A percentile compares a stretch with the other conserved stretches of the same genome.
These are phyloP conservation scores for Silvanus unidentatus DNA, from an alignment of 2,888 invertebrate genomes.

Conservation along the genomic window DNA sequence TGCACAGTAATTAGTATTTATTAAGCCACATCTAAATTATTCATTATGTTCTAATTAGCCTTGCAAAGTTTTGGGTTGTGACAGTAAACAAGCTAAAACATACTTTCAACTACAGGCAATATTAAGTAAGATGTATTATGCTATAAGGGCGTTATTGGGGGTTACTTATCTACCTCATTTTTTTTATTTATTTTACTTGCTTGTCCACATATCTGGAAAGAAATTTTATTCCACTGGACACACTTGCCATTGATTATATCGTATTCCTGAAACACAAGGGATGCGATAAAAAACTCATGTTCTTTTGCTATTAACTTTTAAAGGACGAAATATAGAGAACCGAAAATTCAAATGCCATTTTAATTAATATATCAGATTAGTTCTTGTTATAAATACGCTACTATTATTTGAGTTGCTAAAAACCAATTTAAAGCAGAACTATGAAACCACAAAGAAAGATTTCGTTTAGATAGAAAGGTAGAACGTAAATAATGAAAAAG, in stretches of 20 bases:
- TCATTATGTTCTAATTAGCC: conserved; percentile 40
- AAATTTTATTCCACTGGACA: no score
- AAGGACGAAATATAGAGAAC: no score
- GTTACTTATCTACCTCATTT: conserved; percentile 15
- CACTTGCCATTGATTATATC: no score
- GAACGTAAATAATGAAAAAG: conserved; percentile 1
- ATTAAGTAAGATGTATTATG: conserved; percentile 24
- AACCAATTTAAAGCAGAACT: no score
- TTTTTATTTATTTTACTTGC: neutral
- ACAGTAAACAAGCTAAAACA: conserved; percentile 18
- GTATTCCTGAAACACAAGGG: no score
- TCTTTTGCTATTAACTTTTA: no score
- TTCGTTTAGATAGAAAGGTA: neutral
- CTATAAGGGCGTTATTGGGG: conserved; percentile 19
- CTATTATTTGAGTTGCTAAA: no score
- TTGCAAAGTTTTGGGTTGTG: conserved; percentile 30
- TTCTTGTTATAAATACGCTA: no score
- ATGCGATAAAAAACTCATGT: no score
- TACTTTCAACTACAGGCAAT: conserved; percentile 22
- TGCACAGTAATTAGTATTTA: conserved; percentile 35
- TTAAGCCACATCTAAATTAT: conserved; percentile 37
- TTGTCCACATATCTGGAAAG: no score
- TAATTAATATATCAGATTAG: no score
- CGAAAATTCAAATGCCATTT: no score
- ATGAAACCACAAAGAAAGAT: neutral